Evolutionary conservation across 2,888 invertebrate species (phyloP), one percentile per base, ranked within the genome.

Genomic region (Caenorhabditis zanzibari): DNA sequence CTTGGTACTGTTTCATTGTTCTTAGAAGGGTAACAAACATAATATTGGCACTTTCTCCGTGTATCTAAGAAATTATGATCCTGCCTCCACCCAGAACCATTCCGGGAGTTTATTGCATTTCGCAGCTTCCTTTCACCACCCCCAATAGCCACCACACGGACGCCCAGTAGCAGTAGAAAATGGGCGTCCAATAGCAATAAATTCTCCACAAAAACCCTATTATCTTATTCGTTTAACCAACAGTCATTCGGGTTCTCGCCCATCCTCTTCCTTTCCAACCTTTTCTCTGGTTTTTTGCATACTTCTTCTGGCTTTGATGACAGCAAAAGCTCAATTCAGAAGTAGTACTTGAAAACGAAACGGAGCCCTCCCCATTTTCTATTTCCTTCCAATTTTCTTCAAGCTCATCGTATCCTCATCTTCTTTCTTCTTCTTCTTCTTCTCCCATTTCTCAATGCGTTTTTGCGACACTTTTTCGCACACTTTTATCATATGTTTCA

Each of bases 291-390:
- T 49, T 38, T 73, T 68, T 44, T 32, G 52, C 66, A 26, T 61
- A 7, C 24, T 52, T 63, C 59, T 49, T 26, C 7, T 54, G 26
- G 68, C 35, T 68, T 74, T 69, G 77, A 81, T 77, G 75, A 59
- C 68, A 79, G 66, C 58, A 28, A 26, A 47, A 58, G 61, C 73
- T 79, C 79, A 71, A 71, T 79, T 71, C 79, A 69, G 79, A 79
- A 79, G 79, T 79, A 79, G 79, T 79, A 83, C 79, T 83, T 79
- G 81, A 81, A 81, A 68, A 81, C 73, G 73, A 80, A 73, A 80
- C 72, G 72, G 80, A 81, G 76, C 77, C 52, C 64, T 68, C 56
- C 63, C 69, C 63, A 54, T 63, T 54, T 72, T 63, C 52, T 56
- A 44, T 73, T 72, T 59, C 47, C 49, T 49, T 59, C 59, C 59